Evolutionary conservation across 2,113 vertebrate species (phyloP), one percentile per base, ranked within the genome.

Genomic region (Protomyctophum bolini): DNA sequence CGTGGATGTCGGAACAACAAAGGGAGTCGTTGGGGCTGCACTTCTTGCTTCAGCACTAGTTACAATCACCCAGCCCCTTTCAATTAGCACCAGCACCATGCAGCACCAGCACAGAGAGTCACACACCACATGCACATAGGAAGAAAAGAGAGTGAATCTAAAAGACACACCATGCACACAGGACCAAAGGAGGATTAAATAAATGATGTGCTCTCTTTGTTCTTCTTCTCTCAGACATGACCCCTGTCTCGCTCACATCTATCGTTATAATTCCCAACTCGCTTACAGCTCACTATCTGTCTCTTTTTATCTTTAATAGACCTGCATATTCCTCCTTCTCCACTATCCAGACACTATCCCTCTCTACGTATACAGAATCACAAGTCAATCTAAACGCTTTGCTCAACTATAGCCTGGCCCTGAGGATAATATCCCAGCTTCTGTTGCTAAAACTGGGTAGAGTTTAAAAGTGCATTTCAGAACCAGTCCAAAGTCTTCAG

Each of bases 41-140:
- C 63, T 75, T 50, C n/a, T 66, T 50, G 6, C 50, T 61, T 76
- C 72, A 71, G 72, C 84, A 50, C 58, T 79, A 49, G 51, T 47
- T 21, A n/a, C 68, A 50, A 41, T 86, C 75, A 77, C 75, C 61
- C 59, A 81, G 68, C 51, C 28, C 33, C 12, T 84, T 86, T 82
- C 78, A 65, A 87, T 84, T 77, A 79, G 15, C 75, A 83, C 52
- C 63, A 66, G 62, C 62, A 70, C 21, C 21, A 21, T 21, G 21
- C 1, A 2, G 21, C 21, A 21, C 21, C 21, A 21, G 21, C 21
- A 45, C 66, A 79, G 71, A 45, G 69, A 48, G 56, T 54, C 58
- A 58, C 1, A 6, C 51, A 50, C 56, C n/a, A 46, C 29, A 29
- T 33, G 33, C 50, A 55, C 21, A n/a, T 47, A 77, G 68, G 58